Conservation (phyloP, 1,140 invertebrate genomes). For the Drosophila sechellia region DNA sequence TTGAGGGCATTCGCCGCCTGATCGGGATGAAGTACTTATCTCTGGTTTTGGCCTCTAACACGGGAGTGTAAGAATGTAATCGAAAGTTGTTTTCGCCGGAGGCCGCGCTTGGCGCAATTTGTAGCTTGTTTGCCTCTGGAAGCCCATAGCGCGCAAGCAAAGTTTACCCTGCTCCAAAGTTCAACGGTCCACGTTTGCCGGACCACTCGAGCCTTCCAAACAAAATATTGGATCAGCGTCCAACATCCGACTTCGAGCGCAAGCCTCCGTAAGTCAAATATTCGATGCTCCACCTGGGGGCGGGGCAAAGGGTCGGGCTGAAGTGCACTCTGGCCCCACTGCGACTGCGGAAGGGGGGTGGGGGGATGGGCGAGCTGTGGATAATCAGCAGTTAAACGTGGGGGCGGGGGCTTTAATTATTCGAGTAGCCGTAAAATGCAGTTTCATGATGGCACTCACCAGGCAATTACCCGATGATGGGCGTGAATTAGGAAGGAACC, state of each 20-base stretch:
- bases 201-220: conserved; percentile 25
- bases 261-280: conserved; percentile 44
- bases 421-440: conserved; percentile 11
- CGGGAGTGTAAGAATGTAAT: conserved; percentile 49
- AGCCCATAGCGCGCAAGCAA: conserved; percentile 54
- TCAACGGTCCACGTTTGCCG: conserved; percentile 13
- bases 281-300: conserved; percentile 34
- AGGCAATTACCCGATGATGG: conserved; percentile 23
- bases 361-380: conserved; percentile 5
- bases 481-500: neutral
- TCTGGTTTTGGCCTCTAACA: conserved; percentile 21
- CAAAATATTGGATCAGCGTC: conserved; percentile 38
- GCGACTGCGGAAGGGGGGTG: conserved; percentile 8
- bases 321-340: conserved; percentile 25
- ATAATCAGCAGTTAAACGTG: conserved; percentile 29
- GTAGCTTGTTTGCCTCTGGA: conserved; percentile 48
- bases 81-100: conserved; percentile 50
- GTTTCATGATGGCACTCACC: conserved; percentile 25
- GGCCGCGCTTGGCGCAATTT: conserved; percentile 61
- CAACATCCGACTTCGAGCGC: conserved; percentile 18
- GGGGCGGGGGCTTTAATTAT: conserved; percentile 20
- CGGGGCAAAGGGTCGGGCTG: conserved; percentile 2
- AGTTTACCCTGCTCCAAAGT: conserved; percentile 21
- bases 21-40: conserved; percentile 25
- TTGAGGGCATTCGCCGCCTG: neutral